Conservation (phyloP, 2,797 vertebrate genomes). For the Naso thynnoides region DNA sequence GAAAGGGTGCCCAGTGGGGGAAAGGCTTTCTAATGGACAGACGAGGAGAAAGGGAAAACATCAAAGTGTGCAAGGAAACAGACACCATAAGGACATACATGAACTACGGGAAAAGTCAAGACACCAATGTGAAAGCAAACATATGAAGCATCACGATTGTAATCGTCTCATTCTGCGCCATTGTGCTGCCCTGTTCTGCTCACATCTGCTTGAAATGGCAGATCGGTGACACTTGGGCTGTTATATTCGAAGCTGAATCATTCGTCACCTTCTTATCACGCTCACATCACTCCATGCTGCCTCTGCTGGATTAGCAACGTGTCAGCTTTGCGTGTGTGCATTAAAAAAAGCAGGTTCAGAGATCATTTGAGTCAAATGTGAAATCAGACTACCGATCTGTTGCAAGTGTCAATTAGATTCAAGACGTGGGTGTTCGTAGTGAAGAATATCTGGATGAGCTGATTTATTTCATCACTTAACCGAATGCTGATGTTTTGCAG, state of each 20-base stretch:
- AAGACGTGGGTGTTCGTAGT: conserved; percentile 39
- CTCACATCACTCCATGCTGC: conserved; percentile 51
- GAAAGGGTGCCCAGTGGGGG: conserved; percentile 47
- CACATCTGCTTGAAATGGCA: conserved; percentile 52
- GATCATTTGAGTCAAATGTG: conserved; percentile 47
- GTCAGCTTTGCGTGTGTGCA: conserved; percentile 28
- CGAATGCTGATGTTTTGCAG: conserved; percentile 25
- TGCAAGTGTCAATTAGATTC: conserved; percentile 63
- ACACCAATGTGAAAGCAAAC: neutral
- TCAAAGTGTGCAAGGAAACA: conserved; percentile 19
- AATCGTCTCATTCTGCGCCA: neutral
- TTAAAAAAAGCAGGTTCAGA: conserved; percentile 16
- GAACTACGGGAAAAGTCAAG: conserved; percentile 18
- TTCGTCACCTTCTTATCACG: conserved; percentile 67
- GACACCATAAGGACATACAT: conserved; percentile 22
- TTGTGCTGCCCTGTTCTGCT: conserved; percentile 33
- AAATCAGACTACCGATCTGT: conserved; percentile 51
- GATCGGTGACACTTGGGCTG: conserved; percentile 46
- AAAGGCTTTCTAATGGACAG: conserved; percentile 31
- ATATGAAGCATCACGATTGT: conserved; percentile 3
- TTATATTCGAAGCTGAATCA: conserved; percentile 67
- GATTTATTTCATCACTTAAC: conserved; percentile 40
- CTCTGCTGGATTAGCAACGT: conserved; percentile 57
- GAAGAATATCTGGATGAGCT: conserved; percentile 22
- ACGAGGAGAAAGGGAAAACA: conserved; percentile 30